A percentile compares a stretch with the other conserved stretches of the same genome.
Evolutionary conservation across 2,888 invertebrate species (phyloP).

Genomic region (Apocheima hispidaria): DNA sequence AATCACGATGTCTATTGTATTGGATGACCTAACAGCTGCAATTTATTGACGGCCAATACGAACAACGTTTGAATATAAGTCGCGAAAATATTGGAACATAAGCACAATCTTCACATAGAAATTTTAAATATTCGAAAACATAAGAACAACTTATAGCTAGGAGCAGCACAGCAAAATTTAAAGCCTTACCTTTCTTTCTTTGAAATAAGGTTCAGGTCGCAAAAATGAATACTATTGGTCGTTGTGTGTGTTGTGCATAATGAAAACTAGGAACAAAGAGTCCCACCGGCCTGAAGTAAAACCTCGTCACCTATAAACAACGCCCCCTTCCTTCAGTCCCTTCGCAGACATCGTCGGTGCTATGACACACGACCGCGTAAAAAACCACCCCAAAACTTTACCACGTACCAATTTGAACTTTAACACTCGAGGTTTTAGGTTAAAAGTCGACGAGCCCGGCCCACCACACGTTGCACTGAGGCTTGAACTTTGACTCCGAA

Average conservation of each 20-base stretch:
- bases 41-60: constrained; percentile 22
- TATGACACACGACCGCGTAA: constrained; percentile 67
- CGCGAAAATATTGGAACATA: not conserved
- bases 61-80: constrained; percentile 11
- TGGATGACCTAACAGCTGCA: constrained; percentile 32
- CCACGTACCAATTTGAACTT: constrained; percentile 54
- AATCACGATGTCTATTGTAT: constrained; percentile 38
- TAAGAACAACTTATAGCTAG: too few species aligned
- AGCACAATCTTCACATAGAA: not conserved
- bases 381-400: constrained; percentile 58
- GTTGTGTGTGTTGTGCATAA: constrained; percentile 37
- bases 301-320: constrained; percentile 71
- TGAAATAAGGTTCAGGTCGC: constrained; percentile 28
- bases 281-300: constrained; percentile 52
- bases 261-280: constrained; percentile 52
- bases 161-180: too few species aligned
- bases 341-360: constrained; percentile 51
- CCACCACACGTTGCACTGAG: constrained; percentile 56
- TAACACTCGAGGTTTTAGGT: constrained; percentile 48
- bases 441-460: constrained; percentile 42
- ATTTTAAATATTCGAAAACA: too few species aligned
- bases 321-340: constrained; percentile 58
- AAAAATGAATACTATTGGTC: constrained; percentile 27
- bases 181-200: not conserved
- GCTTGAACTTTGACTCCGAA: constrained; percentile 73